Evolutionary conservation across 2,888 invertebrate species (phyloP).

Genomic region (Saturnia pavonia): DNA sequence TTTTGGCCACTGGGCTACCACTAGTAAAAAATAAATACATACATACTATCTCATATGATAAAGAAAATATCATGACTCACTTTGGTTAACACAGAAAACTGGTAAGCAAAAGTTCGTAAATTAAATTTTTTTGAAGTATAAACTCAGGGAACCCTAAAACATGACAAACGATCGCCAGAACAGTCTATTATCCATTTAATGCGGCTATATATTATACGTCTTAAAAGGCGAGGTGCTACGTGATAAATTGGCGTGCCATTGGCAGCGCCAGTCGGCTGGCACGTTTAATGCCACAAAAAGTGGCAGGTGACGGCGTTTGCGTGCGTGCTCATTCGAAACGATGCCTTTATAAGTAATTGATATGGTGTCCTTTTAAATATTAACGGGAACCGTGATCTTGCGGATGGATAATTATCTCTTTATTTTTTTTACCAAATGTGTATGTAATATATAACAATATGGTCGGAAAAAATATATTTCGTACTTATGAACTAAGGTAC

Average conservation of each 20-base stretch:
- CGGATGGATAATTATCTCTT: background rate
- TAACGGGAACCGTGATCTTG: background rate
- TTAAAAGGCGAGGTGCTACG: constrained; percentile 63
- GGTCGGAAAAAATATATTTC: too few relatives aligned
- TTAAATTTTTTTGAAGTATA: background rate
- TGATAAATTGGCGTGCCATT: constrained; percentile 64
- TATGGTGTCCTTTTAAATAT: background rate
- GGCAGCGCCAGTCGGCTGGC: constrained; percentile 32
- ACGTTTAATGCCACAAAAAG: constrained; percentile 43
- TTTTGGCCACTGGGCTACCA: background rate
- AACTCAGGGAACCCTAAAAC: constrained; percentile 44
- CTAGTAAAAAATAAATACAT: background rate
- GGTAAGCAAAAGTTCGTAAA: background rate
- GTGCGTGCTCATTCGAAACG: constrained; percentile 25
- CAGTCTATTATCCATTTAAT: constrained; percentile 76
- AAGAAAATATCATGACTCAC: background rate
- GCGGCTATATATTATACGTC: constrained; percentile 73
- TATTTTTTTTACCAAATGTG: background rate
- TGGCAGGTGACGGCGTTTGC: constrained; percentile 50
- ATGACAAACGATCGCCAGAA: constrained; percentile 69
- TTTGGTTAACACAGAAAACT: background rate
- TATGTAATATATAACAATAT: too few relatives aligned
- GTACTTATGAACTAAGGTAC: too few relatives aligned
- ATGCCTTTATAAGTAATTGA: constrained; percentile 16
- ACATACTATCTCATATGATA: background rate